These are phyloP conservation scores for Catocala sponsa DNA, from an alignment of 2,888 invertebrate species.

Conservation along the genomic window DNA sequence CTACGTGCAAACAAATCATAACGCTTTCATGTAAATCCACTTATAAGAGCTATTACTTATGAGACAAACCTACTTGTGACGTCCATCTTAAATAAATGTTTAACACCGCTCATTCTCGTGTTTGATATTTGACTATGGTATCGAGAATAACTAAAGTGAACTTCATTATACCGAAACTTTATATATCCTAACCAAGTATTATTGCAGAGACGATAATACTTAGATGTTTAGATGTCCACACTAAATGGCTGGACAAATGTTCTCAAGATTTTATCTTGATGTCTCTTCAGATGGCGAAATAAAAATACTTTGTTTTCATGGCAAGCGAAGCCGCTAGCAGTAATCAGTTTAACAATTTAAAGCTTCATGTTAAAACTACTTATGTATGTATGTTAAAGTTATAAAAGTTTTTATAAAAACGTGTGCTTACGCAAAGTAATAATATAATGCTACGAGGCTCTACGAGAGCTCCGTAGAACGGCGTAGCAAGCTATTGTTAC, in stretches of 20 bases:
- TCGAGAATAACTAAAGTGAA: neutral
- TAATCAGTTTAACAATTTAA: slow-evolving; percentile 4
- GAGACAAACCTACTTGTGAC: slow-evolving; percentile 25
- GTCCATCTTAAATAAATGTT: slow-evolving; percentile 12
- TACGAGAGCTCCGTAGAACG: slow-evolving; percentile 40
- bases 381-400: neutral
- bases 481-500: slow-evolving; percentile 22
- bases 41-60: slow-evolving; percentile 51
- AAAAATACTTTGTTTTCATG: slow-evolving; percentile 12
- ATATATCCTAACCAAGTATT: neutral
- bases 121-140: too few relatives aligned
- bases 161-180: neutral
- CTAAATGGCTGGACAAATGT: slow-evolving; percentile 16
- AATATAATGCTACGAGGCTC: slow-evolving; percentile 38
- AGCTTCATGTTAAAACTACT: neutral
- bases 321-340: neutral
- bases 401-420: neutral
- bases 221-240: slow-evolving; percentile 17
- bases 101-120: neutral
- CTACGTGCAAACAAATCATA: slow-evolving; percentile 68
- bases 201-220: slow-evolving; percentile 6
- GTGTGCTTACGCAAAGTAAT: neutral
- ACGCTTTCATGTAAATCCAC: slow-evolving; percentile 55
- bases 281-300: slow-evolving; percentile 12
- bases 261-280: slow-evolving; percentile 16